Base-by-base conservation (phyloP, 2,888 invertebrate genomes). In the Lycophotia porphyrea region DNA sequence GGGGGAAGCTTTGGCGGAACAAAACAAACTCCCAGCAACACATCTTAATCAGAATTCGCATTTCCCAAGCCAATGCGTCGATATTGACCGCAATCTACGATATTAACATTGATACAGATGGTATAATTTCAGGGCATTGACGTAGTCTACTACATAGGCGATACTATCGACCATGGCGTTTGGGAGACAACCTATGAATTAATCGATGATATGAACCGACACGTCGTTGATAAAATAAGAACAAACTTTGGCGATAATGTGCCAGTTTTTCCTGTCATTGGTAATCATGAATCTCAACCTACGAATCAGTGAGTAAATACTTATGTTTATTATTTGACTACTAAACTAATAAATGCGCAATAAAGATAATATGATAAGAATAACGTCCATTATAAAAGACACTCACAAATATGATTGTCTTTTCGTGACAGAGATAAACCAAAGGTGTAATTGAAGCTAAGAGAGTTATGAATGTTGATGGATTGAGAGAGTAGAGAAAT, bases 231-330 rank as follows among this genome's bases (percentile, higher is more conserved):
- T 0, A 95, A 97, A 86, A 90, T 98, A 63, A 93, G 94, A 60
- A 90, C 93, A 34, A 93, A 92, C 4, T 98, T 99, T 84, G 97
- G 96, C 0, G 93, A 94, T 7, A 89, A 97, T 63, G 97, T 97
- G n/a, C 96, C 97, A 0, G 97, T 98, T 1, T 97, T 97, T 90
- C 97, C 98, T 34, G 97, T 97, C 21, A 93, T 98, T 77, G 99
- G 98, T 42, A 99, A 99, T 92, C 99, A 99, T 85, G 99, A 99
- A 93, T 97, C 98, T 72, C 97, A 98, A 88, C 99, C 99, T 1
- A 95, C 98, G 13, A 98, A 99, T 94, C 97, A 97, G 99, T 99
- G 95, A 97, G 97, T 91, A 15, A 60, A 42, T 11, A n/a, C 9
- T 52, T 63, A n/a, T 58, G 55, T 66, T 47, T 47, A 27, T 42